These are phyloP conservation scores for Nephrotoma appendiculata DNA, from an alignment of 2,888 invertebrate species.

Conservation along the genomic window DNA sequence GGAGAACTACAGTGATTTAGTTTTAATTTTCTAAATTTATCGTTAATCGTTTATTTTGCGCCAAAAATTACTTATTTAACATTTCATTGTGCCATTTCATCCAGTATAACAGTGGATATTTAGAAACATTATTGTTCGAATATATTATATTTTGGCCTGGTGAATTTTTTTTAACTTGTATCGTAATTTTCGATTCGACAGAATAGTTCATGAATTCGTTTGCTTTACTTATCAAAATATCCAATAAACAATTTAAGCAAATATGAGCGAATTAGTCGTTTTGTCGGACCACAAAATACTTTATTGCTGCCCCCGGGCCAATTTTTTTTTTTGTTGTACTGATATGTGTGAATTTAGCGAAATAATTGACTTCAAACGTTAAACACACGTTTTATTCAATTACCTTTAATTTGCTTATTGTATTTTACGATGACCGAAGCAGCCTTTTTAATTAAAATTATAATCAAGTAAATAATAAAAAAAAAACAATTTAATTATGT, in stretches of 20 bases:
- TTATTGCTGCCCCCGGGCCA: background rate
- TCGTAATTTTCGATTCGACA: background rate
- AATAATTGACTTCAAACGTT: background rate
- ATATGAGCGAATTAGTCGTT: background rate
- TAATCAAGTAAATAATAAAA: background rate
- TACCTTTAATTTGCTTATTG: background rate
- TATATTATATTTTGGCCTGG: background rate
- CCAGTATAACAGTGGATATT: background rate
- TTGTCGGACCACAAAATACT: background rate
- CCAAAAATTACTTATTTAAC: background rate
- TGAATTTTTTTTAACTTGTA: no score
- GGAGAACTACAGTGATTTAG: background rate
- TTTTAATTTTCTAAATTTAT: background rate
- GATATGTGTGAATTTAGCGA: background rate
- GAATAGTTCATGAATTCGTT: background rate
- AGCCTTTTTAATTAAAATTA: background rate
- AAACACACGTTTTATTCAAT: background rate
- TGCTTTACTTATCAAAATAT: background rate
- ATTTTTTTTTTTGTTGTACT: background rate
- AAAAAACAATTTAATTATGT: background rate
- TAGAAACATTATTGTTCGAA: background rate
- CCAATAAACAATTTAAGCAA: background rate
- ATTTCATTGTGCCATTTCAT: background rate
- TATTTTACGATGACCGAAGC: background rate
- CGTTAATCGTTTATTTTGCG: background rate